These are phyloP conservation scores for Philaenus spumarius DNA, from an alignment of 1,140 invertebrate genomes.

Conservation along the genomic window DNA sequence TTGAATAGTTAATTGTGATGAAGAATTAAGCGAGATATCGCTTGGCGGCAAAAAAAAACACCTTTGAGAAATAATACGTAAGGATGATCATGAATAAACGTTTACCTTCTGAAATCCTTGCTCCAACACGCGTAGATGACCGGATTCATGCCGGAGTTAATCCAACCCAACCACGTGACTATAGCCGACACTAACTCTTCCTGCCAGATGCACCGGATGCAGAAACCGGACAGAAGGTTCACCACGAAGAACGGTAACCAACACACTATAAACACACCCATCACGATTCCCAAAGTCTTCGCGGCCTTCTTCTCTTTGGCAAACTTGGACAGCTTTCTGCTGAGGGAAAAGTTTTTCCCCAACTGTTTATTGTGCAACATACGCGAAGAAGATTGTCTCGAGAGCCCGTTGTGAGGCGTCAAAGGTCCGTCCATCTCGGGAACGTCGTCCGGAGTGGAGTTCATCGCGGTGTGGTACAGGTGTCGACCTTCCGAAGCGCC, in stretches of 20 bases:
- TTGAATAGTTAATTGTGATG: too few relatives aligned
- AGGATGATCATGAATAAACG: too few relatives aligned
- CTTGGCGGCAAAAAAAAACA: too few relatives aligned
- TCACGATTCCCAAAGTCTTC: slow-evolving; percentile 88
- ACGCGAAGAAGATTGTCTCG: slow-evolving; percentile 50
- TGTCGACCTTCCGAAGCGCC: slow-evolving; percentile 19
- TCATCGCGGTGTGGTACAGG: slow-evolving; percentile 33
- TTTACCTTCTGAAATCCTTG: slow-evolving; percentile 89
- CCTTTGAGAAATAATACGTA: too few relatives aligned
- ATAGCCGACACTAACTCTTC: slow-evolving; percentile 87
- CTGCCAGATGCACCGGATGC: slow-evolving; percentile 76
- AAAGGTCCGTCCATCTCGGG: slow-evolving; percentile 44
- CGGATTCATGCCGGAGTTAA: slow-evolving; percentile 97
- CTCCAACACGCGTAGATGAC: slow-evolving; percentile 97
- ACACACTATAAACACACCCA: slow-evolving; percentile 98
- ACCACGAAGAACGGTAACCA: slow-evolving; percentile 98
- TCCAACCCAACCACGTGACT: slow-evolving; percentile 98
- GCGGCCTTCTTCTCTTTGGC: slow-evolving; percentile 95
- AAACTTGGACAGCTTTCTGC: slow-evolving; percentile 84
- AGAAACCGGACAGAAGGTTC: slow-evolving; percentile 87
- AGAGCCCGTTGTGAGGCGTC: slow-evolving; percentile 63
- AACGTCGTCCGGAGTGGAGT: slow-evolving; percentile 37
- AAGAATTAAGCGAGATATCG: too few relatives aligned
- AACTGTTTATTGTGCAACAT: slow-evolving; percentile 43
- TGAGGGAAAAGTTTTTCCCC: slow-evolving; percentile 81